phyloP scores from a whole-genome alignment of 2,797 vertebrate genomes.

The Rhodeus uyekii region DNA sequence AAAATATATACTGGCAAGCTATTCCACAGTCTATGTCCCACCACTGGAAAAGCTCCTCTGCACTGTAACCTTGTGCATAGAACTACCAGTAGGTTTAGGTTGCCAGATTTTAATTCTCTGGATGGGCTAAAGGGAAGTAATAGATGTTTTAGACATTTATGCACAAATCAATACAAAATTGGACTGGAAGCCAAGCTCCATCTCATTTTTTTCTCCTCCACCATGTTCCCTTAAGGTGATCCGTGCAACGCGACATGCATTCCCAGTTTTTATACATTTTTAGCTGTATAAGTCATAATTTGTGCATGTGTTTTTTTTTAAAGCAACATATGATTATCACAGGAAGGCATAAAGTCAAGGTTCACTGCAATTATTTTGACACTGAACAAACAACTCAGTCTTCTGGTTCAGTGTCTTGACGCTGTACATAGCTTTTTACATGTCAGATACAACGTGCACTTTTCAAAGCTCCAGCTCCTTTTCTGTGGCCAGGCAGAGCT shows the following conservation, averaged over 20 bases:
- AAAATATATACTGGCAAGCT: too few species aligned
- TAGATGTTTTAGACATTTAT: too few species aligned
- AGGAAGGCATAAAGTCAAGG: not conserved
- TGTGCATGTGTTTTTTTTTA: not conserved
- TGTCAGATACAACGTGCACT: slow-evolving; percentile 36
- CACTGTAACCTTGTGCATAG: too few species aligned
- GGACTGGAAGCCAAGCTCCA: too few species aligned
- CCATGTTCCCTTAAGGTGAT: too few species aligned
- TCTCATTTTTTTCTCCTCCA: too few species aligned
- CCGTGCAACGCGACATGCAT: not conserved
- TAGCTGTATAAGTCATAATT: not conserved
- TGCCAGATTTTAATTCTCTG: too few species aligned
- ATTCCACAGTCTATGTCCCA: too few species aligned
- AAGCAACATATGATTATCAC: not conserved
- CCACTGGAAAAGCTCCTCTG: too few species aligned
- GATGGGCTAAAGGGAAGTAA: too few species aligned
- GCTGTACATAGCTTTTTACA: slow-evolving; percentile 28
- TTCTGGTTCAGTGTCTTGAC: slow-evolving; percentile 12
- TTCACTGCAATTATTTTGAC: not conserved
- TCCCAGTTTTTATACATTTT: not conserved
- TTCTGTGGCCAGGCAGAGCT: slow-evolving; percentile 4
- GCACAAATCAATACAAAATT: too few species aligned
- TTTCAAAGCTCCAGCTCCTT: slow-evolving; percentile 12
- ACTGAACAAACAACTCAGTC: slow-evolving; percentile 6
- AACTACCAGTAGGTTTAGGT: too few species aligned